Evolutionary conservation across 1,140 invertebrate species (phyloP).

Genomic region (Drosophila bifasciata): DNA sequence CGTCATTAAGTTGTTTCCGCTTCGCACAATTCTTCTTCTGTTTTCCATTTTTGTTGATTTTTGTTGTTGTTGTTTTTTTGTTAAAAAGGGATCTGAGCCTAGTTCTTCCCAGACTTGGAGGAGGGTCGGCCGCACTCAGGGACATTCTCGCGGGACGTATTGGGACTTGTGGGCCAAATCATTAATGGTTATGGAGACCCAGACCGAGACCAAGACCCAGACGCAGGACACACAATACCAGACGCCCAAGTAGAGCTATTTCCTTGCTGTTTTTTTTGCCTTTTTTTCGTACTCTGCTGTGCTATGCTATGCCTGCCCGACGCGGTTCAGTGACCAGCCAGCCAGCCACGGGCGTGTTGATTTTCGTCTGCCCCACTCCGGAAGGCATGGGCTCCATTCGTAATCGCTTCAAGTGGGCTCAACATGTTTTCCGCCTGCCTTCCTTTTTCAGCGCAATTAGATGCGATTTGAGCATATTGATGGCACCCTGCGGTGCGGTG

Average conservation of each 20-base stretch:
- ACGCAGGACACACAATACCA: slow-evolving; percentile 4
- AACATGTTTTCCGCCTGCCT: slow-evolving; percentile 35
- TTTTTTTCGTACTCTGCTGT: slow-evolving; percentile 20
- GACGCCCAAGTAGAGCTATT: slow-evolving; percentile 17
- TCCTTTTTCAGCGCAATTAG: slow-evolving; percentile 54
- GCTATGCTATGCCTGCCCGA: slow-evolving; percentile 5
- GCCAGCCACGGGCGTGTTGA: slow-evolving; percentile 64
- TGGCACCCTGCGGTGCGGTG: background rate
- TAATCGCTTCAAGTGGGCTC: slow-evolving; percentile 61
- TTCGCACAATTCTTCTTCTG: slow-evolving; percentile 76
- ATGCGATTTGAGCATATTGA: slow-evolving; percentile 37
- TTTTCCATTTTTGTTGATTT: slow-evolving; percentile 37
- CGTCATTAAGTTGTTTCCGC: slow-evolving; percentile 83
- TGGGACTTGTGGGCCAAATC: slow-evolving; percentile 62
- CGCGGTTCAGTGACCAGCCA: slow-evolving; percentile 72
- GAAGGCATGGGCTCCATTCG: slow-evolving; percentile 20
- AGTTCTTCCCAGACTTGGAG: slow-evolving; percentile 14
- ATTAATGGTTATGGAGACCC: slow-evolving; percentile 75
- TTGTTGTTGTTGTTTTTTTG: background rate
- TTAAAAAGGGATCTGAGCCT: slow-evolving; percentile 37
- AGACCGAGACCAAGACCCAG: slow-evolving; percentile 14
- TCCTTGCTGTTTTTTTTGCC: slow-evolving; percentile 9
- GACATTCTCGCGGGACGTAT: slow-evolving; percentile 46
- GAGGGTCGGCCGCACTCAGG: slow-evolving; percentile 38
- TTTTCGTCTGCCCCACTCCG: slow-evolving; percentile 45